phyloP scores from a whole-genome alignment of 2,797 vertebrate species.

The Epinephelus malabaricus region DNA sequence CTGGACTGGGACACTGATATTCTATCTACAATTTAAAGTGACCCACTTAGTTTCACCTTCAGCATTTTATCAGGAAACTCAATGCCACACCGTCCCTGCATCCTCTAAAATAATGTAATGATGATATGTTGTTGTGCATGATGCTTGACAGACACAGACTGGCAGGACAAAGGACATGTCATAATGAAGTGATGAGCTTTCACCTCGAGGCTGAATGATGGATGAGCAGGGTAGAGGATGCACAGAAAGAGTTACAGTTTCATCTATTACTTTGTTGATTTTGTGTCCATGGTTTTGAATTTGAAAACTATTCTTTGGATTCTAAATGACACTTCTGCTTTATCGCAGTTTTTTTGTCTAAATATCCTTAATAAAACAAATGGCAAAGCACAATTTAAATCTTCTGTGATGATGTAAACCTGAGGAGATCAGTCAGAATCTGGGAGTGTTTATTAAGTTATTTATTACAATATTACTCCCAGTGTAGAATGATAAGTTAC shows the following conservation, averaged over 20 bases:
- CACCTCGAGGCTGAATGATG: constrained; percentile 14
- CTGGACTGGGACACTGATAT: neutral
- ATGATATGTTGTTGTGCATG: constrained; percentile 37
- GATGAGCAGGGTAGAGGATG: neutral
- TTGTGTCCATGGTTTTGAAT: neutral
- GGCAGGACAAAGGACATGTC: constrained; percentile 35
- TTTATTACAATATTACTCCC: too few relatives aligned
- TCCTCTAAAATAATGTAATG: constrained; percentile 33
- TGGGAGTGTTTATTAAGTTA: too few relatives aligned
- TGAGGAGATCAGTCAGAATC: neutral
- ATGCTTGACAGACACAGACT: constrained; percentile 23
- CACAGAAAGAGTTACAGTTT: neutral
- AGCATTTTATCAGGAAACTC: constrained; percentile 40
- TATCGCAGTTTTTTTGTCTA: neutral
- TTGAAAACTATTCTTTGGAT: neutral
- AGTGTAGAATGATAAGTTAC: too few relatives aligned
- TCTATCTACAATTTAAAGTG: neutral
- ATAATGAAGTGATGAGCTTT: neutral
- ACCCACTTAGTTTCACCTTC: constrained; percentile 46
- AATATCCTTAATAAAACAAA: neutral
- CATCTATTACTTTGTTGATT: neutral
- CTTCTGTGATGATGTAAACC: neutral
- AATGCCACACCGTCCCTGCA: neutral
- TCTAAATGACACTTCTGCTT: neutral
- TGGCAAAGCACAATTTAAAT: too few relatives aligned